These are phyloP conservation scores for Colletes collaris DNA, from an alignment of 2,888 invertebrate species.

Conservation along the genomic window DNA sequence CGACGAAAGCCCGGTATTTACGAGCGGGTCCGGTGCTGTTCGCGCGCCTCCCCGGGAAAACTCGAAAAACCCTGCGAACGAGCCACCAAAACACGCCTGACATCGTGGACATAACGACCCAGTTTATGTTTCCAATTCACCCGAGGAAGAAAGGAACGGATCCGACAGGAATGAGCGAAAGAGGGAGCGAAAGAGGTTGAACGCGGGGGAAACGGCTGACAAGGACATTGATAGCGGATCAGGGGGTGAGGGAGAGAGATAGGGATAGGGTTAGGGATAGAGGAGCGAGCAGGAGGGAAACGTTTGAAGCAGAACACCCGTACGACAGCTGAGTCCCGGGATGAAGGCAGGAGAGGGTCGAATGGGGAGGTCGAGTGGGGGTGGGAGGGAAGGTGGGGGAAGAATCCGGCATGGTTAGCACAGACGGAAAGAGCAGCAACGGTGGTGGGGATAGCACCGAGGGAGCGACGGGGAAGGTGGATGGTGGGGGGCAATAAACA, in stretches of 20 bases:
- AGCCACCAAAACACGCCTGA: conserved; percentile 28
- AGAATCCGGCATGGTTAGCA: conserved; percentile 32
- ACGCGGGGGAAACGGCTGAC: conserved; percentile 5
- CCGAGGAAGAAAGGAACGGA: conserved; percentile 28
- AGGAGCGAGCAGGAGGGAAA: conserved; percentile 2
- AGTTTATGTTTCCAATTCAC: conserved; percentile 49
- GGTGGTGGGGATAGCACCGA: conserved; percentile 7
- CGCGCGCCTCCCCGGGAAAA: not conserved
- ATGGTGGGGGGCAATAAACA: conserved; percentile 75
- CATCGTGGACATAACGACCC: conserved; percentile 49
- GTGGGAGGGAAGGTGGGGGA: conserved; percentile 8
- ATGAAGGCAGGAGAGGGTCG: conserved; percentile 40
- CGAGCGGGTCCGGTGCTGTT: not conserved
- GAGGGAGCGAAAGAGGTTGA: not conserved
- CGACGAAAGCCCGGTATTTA: not conserved
- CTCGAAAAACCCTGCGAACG: conserved; percentile 10
- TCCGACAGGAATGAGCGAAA: conserved; percentile 6
- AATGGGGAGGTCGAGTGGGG: conserved; percentile 11
- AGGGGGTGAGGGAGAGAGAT: conserved; percentile 23
- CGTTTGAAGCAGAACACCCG: conserved; percentile 52
- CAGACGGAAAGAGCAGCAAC: not conserved
- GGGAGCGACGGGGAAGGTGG: conserved; percentile 36
- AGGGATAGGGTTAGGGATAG: not conserved
- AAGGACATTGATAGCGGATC: conserved; percentile 5
- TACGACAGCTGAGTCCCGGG: conserved; percentile 61